Percentiles rank a stretch among this genome's conserved stretches.
Evolutionary conservation across 2,113 vertebrate genomes (phyloP).

Genomic region (Dipodomys stephensi): DNA sequence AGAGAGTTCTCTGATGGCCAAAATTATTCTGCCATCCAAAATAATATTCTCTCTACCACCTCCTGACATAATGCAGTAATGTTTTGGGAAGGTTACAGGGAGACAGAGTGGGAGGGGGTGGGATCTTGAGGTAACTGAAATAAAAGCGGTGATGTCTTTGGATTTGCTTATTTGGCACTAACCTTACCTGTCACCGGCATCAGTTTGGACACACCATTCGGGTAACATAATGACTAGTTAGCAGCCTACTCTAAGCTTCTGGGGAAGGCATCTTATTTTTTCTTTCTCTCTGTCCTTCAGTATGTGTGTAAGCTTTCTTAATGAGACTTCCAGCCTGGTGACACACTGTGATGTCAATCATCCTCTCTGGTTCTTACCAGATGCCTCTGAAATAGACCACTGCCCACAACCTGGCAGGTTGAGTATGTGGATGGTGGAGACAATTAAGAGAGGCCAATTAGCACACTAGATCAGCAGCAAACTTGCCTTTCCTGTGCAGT

Average conservation of each 20-base stretch:
- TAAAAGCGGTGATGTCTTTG: not conserved
- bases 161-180: not conserved
- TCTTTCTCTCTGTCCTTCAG: slow-evolving; percentile 25
- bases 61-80: not conserved
- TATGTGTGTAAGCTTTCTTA: not conserved
- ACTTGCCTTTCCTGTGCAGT: slow-evolving; percentile 75
- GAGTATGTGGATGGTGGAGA: slow-evolving; percentile 61
- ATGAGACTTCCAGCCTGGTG: slow-evolving; percentile 8
- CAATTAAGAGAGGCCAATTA: slow-evolving; percentile 83
- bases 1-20: not conserved
- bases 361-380: slow-evolving; percentile 74
- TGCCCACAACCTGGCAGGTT: slow-evolving; percentile 76
- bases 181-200: slow-evolving; percentile 34
- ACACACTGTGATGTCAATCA: slow-evolving; percentile 38
- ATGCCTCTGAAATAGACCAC: slow-evolving; percentile 81
- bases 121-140: not conserved
- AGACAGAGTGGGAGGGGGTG: not conserved
- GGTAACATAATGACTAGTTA: slow-evolving; percentile 21
- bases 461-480: slow-evolving; percentile 26
- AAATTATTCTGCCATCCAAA: slow-evolving; percentile 53
- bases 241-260: not conserved
- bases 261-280: not conserved
- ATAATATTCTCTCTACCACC: not conserved
- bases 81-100: not conserved
- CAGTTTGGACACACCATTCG: not conserved